Base-by-base conservation (phyloP, 2,888 invertebrate genomes). In the Agriopis leucophaearia region DNA sequence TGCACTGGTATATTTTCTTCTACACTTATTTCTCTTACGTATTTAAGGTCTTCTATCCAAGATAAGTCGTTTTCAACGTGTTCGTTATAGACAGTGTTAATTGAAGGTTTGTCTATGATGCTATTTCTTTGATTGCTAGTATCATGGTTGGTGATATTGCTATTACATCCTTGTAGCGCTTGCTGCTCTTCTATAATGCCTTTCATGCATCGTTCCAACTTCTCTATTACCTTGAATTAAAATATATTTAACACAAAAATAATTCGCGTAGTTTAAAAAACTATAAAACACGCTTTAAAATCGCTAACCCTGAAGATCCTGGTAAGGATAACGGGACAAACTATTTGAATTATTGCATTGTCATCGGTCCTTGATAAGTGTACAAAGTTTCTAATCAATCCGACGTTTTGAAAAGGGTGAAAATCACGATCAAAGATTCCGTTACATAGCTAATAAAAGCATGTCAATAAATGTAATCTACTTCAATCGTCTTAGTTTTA, bases 1-100 rank as follows among this genome's bases (percentile, higher is more conserved):
- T 77, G 52, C 3, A 64, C 75, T 0, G 69, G 38, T 50, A 86
- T 81, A 63, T 78, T 79, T 75, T 92, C 92, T 16, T 87, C 82
- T 0, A 42, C 63, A 3, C 66, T 45, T 16, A 90, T 73, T 77
- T 88, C 86, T 70, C 91, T 83, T 0, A 91, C 82, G 59, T 79
- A 89, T 68, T 81, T 83, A 45, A 92, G 78, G 45, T 85, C 83
- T 75, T 88, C 87, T 0, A 92, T 56, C 92, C 92, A 92, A 1
- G 89, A 88, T 1, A 91, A 71, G 36, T 67, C 69, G 36, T 73
- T 64, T 61, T 64, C 61, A 54, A 56, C 15, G 6, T 51, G 57
- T 9, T 52, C 58, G 42, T 68, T 75, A 16, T 58, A 45, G 13
- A 35, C 27, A 6, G 15, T 7, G 10, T 16, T 15, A 0, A 8